Percentiles rank a stretch among this genome's conserved stretches.
Evolutionary conservation across 2,113 vertebrate genomes (phyloP).

Genomic region (Heterotilapia buettikoferi): DNA sequence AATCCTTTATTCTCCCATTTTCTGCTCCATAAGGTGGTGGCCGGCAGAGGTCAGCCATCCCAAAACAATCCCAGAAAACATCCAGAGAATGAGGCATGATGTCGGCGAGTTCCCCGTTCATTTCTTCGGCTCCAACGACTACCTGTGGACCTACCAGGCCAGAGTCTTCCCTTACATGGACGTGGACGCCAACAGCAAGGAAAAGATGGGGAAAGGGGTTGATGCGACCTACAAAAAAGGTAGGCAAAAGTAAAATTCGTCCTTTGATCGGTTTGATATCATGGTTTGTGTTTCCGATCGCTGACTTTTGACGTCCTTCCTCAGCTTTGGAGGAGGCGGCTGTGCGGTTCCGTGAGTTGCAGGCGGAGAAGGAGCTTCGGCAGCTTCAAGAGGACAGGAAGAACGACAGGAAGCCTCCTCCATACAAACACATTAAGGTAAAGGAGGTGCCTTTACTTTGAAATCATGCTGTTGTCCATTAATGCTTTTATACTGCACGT

Average conservation of each 20-base stretch:
- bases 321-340: conserved; percentile 94
- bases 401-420: conserved; percentile 95
- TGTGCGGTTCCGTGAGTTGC: conserved; percentile 88
- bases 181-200: conserved; percentile 94
- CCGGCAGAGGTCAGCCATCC: conserved; percentile 97
- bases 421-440: conserved; percentile 91
- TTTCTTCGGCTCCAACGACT: conserved; percentile 98
- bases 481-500: neutral
- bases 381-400: conserved; percentile 94
- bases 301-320: neutral
- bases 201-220: conserved; percentile 95
- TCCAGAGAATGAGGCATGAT: conserved; percentile 93
- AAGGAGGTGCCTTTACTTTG: neutral
- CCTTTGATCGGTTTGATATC: neutral
- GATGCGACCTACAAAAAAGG: conserved; percentile 96
- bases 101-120: conserved; percentile 97
- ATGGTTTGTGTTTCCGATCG: accelerated
- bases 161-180: conserved; percentile 98
- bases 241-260: neutral
- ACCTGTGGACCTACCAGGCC: conserved; percentile 97
- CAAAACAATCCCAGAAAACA: conserved; percentile 89
- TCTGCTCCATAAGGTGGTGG: conserved; percentile 83
- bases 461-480: neutral
- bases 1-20: neutral
- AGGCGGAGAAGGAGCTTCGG: conserved; percentile 91